Evolutionary conservation across 2,797 vertebrate genomes (phyloP), one percentile per base, ranked within the genome.

Genomic region (Gymnopithys bicolor): DNA sequence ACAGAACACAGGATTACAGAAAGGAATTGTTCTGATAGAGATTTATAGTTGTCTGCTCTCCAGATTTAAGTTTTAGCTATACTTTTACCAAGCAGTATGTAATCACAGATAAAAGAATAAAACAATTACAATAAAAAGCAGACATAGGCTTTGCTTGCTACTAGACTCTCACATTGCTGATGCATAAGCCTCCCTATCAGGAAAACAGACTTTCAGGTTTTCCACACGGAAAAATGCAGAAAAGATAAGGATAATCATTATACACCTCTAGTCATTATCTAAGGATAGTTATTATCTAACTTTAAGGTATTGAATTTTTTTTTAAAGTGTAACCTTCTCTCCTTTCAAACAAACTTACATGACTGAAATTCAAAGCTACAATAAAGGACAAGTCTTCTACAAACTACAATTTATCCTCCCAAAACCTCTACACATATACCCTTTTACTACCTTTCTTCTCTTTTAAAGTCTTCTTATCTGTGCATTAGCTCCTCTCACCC

Each of bases 371-470:
- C 25, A 76, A 82, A 83, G 4, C 11, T 22, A 13, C 35, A 59
- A 48, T 2, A 39, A 74, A 59, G 1, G 0, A 60, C 7, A 60
- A n/a, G 0, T 13, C 12, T 68, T 15, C 27, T 19, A 17, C 1
- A 0, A 2, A 0, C 3, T 14, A 22, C 0, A 70, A 6, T 5
- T 69, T 45, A 32, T 2, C 7, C 7, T 24, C 28, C 22, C 3
- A 24, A 82, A 79, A 63, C 19, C 30, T 39, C 76, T 9, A 51
- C 13, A 92, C 4, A 18, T 0, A 2, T 1, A 0, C 11, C 5
- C 3, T 19, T 13, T 4, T 19, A 0, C 3, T 60, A 13, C 24
- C 4, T 41, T 79, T 46, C 15, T 19, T 19, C 32, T 48, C 37
- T 43, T 83, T 80, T 33, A 32, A 85, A 91, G 13, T 33, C 27